Conservation (phyloP, 2,797 vertebrate genomes). For the Gambelia wislizenii region DNA sequence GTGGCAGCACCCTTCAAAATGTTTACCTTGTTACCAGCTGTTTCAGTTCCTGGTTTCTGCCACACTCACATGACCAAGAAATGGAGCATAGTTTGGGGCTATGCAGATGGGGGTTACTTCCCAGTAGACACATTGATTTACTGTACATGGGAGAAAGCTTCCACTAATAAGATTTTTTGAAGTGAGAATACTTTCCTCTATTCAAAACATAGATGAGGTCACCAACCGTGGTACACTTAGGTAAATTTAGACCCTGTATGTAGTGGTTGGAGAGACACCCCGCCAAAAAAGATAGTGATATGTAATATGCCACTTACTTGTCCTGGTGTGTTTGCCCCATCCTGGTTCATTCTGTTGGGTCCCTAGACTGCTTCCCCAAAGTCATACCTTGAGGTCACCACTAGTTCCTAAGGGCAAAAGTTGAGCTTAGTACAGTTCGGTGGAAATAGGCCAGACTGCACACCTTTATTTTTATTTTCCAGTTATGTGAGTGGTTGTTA, state of each 20-base stretch:
- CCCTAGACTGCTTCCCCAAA: background rate
- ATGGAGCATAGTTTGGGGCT: background rate
- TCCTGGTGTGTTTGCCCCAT: background rate
- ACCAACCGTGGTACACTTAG: background rate
- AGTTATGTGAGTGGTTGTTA: background rate
- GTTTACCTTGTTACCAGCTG: background rate
- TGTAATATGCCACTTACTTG: background rate
- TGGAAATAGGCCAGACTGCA: background rate
- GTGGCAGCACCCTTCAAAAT: background rate
- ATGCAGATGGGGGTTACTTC: background rate
- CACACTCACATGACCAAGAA: background rate
- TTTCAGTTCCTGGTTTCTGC: background rate
- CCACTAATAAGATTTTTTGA: background rate
- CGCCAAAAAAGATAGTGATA: background rate
- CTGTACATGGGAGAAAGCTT: background rate
- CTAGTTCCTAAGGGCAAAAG: background rate
- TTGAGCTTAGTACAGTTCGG: background rate
- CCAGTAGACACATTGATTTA: background rate
- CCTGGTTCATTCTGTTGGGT: background rate
- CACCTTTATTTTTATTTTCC: background rate
- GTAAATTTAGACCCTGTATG: no score
- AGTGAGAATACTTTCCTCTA: no score
- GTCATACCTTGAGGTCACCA: background rate
- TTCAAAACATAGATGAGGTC: background rate
- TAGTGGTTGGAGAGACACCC: background rate